Conservation (phyloP, 1,140 invertebrate species). For the Pogonognathellus flavescens region DNA sequence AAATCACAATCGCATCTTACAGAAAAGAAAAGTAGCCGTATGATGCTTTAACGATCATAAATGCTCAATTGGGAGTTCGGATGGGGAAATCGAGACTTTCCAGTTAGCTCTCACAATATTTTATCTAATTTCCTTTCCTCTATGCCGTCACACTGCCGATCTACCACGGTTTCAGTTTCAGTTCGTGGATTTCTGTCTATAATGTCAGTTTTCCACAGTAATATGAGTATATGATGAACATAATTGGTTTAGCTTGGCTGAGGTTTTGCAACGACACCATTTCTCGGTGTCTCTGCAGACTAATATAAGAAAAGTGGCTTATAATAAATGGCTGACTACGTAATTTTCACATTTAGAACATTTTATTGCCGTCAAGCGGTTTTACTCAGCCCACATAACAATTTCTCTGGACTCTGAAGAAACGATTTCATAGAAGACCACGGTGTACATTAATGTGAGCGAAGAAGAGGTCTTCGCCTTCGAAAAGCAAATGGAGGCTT, state of each 20-base stretch:
- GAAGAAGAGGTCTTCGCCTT: not conserved
- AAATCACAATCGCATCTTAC: too few species aligned
- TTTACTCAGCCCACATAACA: conserved; percentile 36
- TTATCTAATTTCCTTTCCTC: too few species aligned
- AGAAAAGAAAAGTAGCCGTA: too few species aligned
- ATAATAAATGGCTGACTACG: conserved; percentile 29
- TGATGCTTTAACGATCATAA: too few species aligned
- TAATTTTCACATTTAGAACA: conserved; percentile 42
- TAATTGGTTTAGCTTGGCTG: conserved; percentile 20
- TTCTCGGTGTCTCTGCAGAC: conserved; percentile 21
- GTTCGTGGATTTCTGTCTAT: too few species aligned
- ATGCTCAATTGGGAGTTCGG: too few species aligned
- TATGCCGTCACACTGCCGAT: too few species aligned
- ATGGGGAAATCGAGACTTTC: too few species aligned
- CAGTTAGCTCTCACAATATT: too few species aligned
- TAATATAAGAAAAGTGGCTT: not conserved
- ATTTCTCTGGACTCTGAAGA: not conserved
- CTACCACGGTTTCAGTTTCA: too few species aligned
- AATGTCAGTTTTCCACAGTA: too few species aligned
- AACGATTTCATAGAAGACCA: not conserved
- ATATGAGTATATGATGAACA: not conserved
- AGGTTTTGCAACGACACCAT: conserved; percentile 38
- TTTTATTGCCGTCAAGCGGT: conserved; percentile 24
- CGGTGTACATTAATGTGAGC: not conserved
- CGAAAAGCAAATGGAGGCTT: not conserved